Evolutionary conservation across 2,888 invertebrate genomes (phyloP).

Genomic region (Troides helena): DNA sequence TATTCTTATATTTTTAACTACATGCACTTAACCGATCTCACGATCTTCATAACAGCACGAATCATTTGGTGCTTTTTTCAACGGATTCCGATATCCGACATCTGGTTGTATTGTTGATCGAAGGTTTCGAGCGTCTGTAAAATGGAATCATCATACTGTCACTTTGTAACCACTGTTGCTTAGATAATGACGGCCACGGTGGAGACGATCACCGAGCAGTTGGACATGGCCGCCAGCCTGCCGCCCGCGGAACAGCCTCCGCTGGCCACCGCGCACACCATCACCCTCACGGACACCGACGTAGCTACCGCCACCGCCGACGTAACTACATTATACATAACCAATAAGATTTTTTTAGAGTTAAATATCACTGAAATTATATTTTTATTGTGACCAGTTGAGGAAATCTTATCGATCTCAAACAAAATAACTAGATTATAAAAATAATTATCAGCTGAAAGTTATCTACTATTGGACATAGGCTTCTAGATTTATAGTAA

Average conservation of each 20-base stretch:
- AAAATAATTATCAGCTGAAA: too few species aligned
- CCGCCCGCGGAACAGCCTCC: slow-evolving; percentile 84
- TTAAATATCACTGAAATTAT: too few species aligned
- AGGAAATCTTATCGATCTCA: background rate
- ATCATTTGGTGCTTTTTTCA: too few species aligned
- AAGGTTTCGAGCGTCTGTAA: background rate
- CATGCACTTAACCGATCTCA: too few species aligned
- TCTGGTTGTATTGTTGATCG: background rate
- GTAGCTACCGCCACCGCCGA: slow-evolving; percentile 84
- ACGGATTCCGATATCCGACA: too few species aligned
- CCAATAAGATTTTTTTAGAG: too few species aligned
- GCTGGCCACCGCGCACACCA: slow-evolving; percentile 90
- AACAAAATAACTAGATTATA: too few species aligned
- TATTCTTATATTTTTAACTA: too few species aligned
- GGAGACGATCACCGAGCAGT: slow-evolving; percentile 94
- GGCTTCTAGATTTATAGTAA: slow-evolving; percentile 34
- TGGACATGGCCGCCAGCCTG: slow-evolving; percentile 92
- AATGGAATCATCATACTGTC: background rate
- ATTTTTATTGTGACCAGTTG: background rate
- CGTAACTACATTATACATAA: slow-evolving; percentile 46
- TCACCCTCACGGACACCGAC: slow-evolving; percentile 93
- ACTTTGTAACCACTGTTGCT: slow-evolving; percentile 30
- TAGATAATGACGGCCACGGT: slow-evolving; percentile 98
- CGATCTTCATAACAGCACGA: too few species aligned
- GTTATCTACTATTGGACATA: background rate